phyloP scores from a whole-genome alignment of 2,797 vertebrate genomes.

The Vipera latastei region DNA sequence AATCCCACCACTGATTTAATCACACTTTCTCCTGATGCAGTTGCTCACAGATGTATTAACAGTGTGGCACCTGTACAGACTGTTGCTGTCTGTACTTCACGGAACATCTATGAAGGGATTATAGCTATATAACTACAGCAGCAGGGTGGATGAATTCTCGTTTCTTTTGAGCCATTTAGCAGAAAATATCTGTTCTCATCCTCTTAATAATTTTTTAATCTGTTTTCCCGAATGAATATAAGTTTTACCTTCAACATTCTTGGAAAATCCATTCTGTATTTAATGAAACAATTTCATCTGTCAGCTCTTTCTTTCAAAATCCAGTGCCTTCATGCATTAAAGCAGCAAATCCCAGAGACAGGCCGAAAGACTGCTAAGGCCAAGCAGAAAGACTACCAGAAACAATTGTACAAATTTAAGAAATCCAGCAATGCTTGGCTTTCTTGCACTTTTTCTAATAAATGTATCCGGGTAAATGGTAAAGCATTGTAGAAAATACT shows the following conservation, averaged over 20 bases:
- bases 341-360: not conserved
- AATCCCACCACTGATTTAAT: not conserved
- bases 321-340: conserved; percentile 27
- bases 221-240: conserved; percentile 25
- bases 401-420: conserved; percentile 28
- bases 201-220: conserved; percentile 41
- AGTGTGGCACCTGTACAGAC: not conserved
- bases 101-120: conserved; percentile 28
- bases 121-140: not conserved
- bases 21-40: not conserved
- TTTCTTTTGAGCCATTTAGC: conserved; percentile 44
- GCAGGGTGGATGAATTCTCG: conserved; percentile 38
- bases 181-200: conserved; percentile 47
- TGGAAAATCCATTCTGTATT: conserved; percentile 27
- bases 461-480: conserved; percentile 29
- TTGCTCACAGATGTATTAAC: not conserved
- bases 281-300: conserved; percentile 31
- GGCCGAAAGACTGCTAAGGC: conserved; percentile 20
- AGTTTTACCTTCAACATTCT: conserved; percentile 38
- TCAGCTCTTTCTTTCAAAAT: conserved; percentile 41
- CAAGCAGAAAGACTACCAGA: not conserved
- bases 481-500: conserved; percentile 14
- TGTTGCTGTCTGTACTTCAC: not conserved
- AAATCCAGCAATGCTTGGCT: conserved; percentile 1
- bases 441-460: conserved; percentile 1